Base-by-base conservation (phyloP, 2,888 invertebrate species). In the Drosophila birchii region DNA sequence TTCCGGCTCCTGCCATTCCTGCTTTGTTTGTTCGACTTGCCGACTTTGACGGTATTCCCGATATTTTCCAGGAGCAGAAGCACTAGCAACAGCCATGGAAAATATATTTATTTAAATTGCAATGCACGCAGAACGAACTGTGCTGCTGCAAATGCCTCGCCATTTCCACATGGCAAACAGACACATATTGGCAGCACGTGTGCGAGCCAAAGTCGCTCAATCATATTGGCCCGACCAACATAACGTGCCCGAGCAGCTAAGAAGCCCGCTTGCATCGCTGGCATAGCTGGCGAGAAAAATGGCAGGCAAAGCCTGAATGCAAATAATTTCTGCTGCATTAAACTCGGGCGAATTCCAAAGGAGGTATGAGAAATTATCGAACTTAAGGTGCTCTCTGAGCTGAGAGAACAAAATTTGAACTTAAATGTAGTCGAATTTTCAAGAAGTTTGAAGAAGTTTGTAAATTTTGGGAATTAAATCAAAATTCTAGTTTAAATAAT, bases 71-170 rank as follows among this genome's bases (percentile, higher is more conserved):
- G 59, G 54, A 60, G 62, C 55, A 57, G 51, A 49, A 74, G 57
- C 51, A 58, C 36, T 62, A 68, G 51, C 63, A 49, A 32, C 8
- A 32, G 32, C 51, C 16, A 34, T 34, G 34, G 9, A 51, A 81
- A 86, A 81, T 85, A 74, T 81, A 78, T 89, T 84, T 86, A 87
- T 78, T 89, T 86, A 89, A 89, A 87, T 76, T 76, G 75, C 66
- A 68, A 59, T 61, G 75, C 79, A 73, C 61, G 76, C 78, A 75
- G 68, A 45, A 45, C 60, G 71, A 56, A 36, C 70, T n/a, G n/a
- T n/a, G 45, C 29, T 39, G 66, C 32, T 56, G 63, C 55, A 59
- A 78, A 74, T 84, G 85, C 75, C 54, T 55, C 61, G 57, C 78
- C 56, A 58, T 64, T 77, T 73, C 67, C 67, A 63, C 59, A 76